A percentile compares a stretch with the other conserved stretches of the same genome.
Conservation (phyloP, 2,888 invertebrate genomes). For the Tetragnatha montana region DNA sequence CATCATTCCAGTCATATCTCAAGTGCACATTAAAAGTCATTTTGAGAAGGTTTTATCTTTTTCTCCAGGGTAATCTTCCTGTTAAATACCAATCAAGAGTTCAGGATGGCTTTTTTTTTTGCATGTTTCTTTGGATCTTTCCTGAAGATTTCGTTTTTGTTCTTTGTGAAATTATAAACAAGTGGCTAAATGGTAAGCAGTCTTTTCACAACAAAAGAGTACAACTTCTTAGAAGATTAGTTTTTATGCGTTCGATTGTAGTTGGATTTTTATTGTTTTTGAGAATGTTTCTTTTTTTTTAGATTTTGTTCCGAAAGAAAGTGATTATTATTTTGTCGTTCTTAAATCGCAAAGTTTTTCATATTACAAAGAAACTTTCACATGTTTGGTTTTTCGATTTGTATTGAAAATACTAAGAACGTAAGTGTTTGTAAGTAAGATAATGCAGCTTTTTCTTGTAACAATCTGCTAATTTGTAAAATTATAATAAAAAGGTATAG, state of each 20-base stretch:
- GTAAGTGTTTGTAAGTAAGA: no score
- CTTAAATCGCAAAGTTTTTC: no score
- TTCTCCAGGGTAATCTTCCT: not conserved
- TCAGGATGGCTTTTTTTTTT: not conserved
- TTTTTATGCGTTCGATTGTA: not conserved
- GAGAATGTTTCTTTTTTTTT: no score
- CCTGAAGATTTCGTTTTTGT: not conserved
- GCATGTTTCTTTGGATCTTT: not conserved
- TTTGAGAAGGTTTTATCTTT: constrained; percentile 10
- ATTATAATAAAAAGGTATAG: no score
- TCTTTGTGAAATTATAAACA: not conserved
- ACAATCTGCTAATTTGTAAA: no score
- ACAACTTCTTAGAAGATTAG: not conserved
- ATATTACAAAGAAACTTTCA: no score
- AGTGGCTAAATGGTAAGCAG: not conserved
- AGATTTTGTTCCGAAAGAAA: no score
- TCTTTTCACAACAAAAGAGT: not conserved
- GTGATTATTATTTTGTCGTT: no score
- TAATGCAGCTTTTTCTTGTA: no score
- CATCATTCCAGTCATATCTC: not conserved
- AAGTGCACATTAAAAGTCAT: not conserved
- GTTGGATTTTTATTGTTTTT: no score
- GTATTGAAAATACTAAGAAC: no score
- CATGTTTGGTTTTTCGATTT: no score
- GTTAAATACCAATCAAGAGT: constrained; percentile 1